Evolutionary conservation across 2,113 vertebrate genomes (phyloP).

Genomic region (Trichomycterus rosablanca): DNA sequence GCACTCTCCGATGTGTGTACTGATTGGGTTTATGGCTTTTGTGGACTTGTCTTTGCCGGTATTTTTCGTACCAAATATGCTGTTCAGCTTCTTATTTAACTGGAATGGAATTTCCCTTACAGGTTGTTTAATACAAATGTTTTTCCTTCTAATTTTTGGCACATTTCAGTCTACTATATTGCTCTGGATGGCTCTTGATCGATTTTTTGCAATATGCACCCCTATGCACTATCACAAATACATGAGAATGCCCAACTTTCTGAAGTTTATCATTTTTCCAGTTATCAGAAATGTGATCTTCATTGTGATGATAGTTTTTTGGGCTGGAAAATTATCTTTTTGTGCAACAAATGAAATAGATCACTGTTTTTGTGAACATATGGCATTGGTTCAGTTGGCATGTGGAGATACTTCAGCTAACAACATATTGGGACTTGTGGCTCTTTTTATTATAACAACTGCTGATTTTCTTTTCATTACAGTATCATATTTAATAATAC

Average conservation of each 20-base stretch:
- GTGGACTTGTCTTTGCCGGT: conserved; percentile 25
- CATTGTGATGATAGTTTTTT: conserved; percentile 20
- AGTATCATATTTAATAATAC: conserved; percentile 31
- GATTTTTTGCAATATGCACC: conserved; percentile 45
- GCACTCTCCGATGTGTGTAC: conserved; percentile 54
- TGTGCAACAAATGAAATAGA: conserved; percentile 45
- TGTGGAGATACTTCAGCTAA: conserved; percentile 50
- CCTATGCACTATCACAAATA: conserved; percentile 42
- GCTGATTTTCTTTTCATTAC: conserved; percentile 26
- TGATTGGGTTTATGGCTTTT: conserved; percentile 50
- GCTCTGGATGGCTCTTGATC: conserved; percentile 58
- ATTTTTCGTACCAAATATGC: conserved; percentile 30
- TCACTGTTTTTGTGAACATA: conserved; percentile 56
- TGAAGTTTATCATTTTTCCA: conserved; percentile 21
- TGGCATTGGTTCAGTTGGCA: conserved; percentile 55
- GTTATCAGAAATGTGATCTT: conserved; percentile 34
- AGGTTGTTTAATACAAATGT: conserved; percentile 42
- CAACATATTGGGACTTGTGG: conserved; percentile 44
- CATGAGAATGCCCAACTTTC: conserved; percentile 10
- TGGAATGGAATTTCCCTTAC: conserved; percentile 24
- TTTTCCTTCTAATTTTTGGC: conserved; percentile 30
- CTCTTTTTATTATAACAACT: conserved; percentile 9
- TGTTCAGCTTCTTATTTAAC: conserved; percentile 33
- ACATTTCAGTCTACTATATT: conserved; percentile 54
- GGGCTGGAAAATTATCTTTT: conserved; percentile 39